phyloP scores from a whole-genome alignment of 2,888 invertebrate species.

The Branchinecta sandiegonensis region DNA sequence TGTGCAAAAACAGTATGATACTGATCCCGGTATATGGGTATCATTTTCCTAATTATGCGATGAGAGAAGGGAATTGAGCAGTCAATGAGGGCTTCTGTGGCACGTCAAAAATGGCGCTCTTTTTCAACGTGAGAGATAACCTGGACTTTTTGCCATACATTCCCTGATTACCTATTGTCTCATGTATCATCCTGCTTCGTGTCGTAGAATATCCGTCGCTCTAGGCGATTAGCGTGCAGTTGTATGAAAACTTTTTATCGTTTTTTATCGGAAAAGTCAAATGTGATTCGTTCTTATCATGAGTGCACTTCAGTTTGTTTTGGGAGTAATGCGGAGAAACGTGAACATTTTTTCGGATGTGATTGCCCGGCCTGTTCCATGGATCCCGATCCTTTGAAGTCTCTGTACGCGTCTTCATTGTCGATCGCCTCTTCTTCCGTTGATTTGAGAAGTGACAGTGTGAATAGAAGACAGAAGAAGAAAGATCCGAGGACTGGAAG shows the following conservation, averaged over 20 bases:
- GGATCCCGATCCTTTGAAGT: neutral
- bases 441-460: neutral
- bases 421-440: neutral
- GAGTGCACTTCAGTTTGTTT: neutral
- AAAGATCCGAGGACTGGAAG: neutral
- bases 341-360: neutral
- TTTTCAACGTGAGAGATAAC: too few relatives aligned
- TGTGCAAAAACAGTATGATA: too few relatives aligned
- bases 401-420: neutral
- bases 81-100: too few relatives aligned
- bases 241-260: neutral
- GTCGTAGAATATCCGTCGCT: conserved; percentile 3
- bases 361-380: neutral
- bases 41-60: too few relatives aligned
- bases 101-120: too few relatives aligned
- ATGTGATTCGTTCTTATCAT: conserved; percentile 1
- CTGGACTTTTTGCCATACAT: neutral
- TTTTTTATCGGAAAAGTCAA: neutral
- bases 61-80: too few relatives aligned
- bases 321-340: neutral
- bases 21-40: too few relatives aligned
- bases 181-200: neutral
- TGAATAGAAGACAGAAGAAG: neutral
- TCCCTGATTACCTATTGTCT: conserved; percentile 11
- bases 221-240: neutral